Base-by-base conservation (phyloP, 1,140 invertebrate species). In the Lepeophtheirus salmonis region DNA sequence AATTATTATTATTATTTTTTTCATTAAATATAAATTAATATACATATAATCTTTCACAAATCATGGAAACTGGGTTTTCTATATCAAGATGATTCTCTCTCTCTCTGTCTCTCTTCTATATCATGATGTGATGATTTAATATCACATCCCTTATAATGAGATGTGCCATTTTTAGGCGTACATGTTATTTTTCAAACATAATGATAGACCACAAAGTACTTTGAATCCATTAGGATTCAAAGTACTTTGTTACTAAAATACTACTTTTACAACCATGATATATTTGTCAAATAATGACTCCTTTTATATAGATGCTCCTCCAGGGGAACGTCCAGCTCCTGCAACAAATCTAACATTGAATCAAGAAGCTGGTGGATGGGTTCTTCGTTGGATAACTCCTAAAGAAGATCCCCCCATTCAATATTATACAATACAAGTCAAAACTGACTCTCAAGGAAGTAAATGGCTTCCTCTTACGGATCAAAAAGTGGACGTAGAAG, bases 361-460 rank as follows among this genome's bases (percentile, higher is more conserved):
- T 12, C 41, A 60, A 24, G 57, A 52, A 16, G 41, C 57, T 3
- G 57, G 57, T 18, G 57, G 57, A 2, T 60, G 57, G 57, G 48
- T 60, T 22, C 30, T 60, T 50, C n/a, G 41, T 14, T 60, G 57
- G 57, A 16, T 30, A 16, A 41, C 16, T 3, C 57, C 57, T 17
- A 25, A 56, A 25, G 30, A 41, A n/a, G 54, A 25, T 20, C 57
- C 30, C 10, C 6, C 24, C 4, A 3, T 61, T 4, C 21, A 2
- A 4, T 61, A 61, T 23, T 61, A 61, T 50, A 61, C 50, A 13
- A 61, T 61, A 17, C 17, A 61, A 26, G 50, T 21, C 17, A 61
- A 61, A 25, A 50, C 54, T 18, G 51, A 61, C 25, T 56, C 50
- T 14, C 59, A 61, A 30, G 49, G 48, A 53, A 48, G 18, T 1